phyloP scores from a whole-genome alignment of 2,113 vertebrate species.

The Marcusenius ussheri region DNA sequence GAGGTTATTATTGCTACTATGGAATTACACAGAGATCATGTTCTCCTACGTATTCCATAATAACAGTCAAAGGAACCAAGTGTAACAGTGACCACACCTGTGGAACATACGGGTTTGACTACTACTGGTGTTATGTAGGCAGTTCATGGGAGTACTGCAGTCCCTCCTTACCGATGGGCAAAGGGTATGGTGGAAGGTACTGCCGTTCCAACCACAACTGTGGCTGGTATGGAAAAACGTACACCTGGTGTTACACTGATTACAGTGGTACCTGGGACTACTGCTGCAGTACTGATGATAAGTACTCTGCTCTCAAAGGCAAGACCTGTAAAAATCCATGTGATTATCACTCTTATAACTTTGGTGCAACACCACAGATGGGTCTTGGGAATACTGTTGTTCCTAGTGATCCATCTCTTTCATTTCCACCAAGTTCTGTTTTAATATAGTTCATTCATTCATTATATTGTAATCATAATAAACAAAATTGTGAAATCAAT shows the following conservation, averaged over 20 bases:
- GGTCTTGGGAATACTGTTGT: slow-evolving; percentile 23
- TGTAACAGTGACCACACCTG: background rate
- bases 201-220: background rate
- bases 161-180: background rate
- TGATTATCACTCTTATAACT: background rate
- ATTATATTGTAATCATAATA: background rate
- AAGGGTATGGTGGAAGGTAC: background rate
- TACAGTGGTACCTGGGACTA: too few species aligned
- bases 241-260: background rate
- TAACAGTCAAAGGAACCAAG: background rate
- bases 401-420: background rate
- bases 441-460: background rate
- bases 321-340: too few species aligned
- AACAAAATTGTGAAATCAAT: background rate
- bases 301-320: too few species aligned
- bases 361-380: slow-evolving; percentile 26
- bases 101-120: background rate
- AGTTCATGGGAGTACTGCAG: background rate
- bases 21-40: background rate
- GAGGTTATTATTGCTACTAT: background rate
- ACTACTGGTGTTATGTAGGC: background rate
- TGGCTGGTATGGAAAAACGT: background rate
- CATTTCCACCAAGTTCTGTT: background rate
- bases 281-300: too few species aligned
- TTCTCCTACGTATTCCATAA: background rate